Evolutionary conservation across 2,797 vertebrate genomes (phyloP).

Genomic region (Natrix natrix): DNA sequence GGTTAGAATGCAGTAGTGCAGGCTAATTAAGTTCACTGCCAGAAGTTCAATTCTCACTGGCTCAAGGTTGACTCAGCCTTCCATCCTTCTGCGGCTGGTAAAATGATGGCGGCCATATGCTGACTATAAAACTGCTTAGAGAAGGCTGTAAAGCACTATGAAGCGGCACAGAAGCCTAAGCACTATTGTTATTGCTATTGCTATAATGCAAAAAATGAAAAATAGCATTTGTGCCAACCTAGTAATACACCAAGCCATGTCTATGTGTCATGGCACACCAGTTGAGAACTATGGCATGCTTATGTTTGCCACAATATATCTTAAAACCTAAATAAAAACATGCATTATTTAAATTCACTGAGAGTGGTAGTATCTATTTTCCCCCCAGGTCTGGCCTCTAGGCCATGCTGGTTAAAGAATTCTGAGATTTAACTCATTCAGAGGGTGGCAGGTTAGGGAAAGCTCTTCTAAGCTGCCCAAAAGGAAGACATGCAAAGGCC

Average conservation of each 20-base stretch:
- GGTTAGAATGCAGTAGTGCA: not conserved
- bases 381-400: not conserved
- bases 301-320: constrained; percentile 63
- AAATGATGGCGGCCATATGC: not conserved
- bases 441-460: not conserved
- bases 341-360: not conserved
- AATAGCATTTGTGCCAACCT: not conserved
- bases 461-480: not conserved
- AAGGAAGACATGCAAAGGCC: not conserved
- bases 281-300: not conserved
- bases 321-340: constrained; percentile 50
- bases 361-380: not conserved
- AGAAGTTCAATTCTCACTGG: not conserved
- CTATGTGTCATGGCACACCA: not conserved
- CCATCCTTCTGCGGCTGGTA: not conserved
- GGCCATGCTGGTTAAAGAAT: not conserved
- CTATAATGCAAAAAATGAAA: not conserved
- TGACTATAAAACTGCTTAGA: not conserved
- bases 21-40: not conserved
- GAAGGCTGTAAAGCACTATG: not conserved
- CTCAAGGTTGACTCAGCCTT: not conserved
- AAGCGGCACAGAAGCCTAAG: not conserved
- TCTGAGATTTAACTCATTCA: not conserved
- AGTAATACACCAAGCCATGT: not conserved
- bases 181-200: not conserved